A percentile compares a stretch with the other conserved stretches of the same genome.
These are phyloP conservation scores for Eira barbara DNA, from an alignment of 2,113 vertebrate genomes.

Conservation along the genomic window DNA sequence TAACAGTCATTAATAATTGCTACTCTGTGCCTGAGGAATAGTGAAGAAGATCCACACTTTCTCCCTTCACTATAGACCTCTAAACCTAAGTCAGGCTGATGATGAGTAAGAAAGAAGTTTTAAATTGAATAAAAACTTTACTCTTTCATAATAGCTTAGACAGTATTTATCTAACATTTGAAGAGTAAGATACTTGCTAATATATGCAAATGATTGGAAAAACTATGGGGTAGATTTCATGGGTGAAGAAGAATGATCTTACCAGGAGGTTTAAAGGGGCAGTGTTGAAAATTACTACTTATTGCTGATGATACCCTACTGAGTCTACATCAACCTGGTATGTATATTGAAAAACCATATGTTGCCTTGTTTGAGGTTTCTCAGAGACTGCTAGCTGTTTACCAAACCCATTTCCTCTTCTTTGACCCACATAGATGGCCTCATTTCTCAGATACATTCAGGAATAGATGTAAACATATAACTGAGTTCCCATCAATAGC, in stretches of 20 bases:
- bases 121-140: background rate
- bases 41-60: background rate
- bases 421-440: background rate
- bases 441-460: background rate
- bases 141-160: background rate
- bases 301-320: background rate
- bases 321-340: background rate
- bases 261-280: background rate
- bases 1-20: background rate
- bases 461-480: background rate
- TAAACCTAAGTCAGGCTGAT: background rate
- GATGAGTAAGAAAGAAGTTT: background rate
- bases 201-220: background rate
- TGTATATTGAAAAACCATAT: background rate
- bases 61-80: background rate
- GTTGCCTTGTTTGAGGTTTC: background rate
- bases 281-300: background rate
- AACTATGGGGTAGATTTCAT: background rate
- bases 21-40: background rate
- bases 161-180: background rate
- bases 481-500: background rate
- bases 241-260: background rate
- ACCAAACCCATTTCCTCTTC: background rate
- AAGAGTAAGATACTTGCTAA: background rate
- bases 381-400: background rate